Evolutionary conservation across 2,797 vertebrate species (phyloP).

Genomic region (Sternarchorhynchus goeldii): DNA sequence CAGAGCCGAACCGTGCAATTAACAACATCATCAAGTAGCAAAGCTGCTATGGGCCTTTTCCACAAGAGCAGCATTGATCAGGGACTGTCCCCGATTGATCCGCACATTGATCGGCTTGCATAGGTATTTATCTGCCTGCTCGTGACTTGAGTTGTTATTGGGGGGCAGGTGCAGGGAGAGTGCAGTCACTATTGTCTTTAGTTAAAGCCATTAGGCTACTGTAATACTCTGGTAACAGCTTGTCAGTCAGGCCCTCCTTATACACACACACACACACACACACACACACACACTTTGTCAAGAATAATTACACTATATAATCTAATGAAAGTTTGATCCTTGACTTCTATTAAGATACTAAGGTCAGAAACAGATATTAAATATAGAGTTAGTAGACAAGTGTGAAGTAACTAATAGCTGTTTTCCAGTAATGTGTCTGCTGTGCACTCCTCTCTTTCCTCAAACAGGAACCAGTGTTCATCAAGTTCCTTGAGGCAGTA

Average conservation of each 20-base stretch:
- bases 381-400: neutral
- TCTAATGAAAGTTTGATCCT: neutral
- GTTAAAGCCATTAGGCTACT: constrained; percentile 80
- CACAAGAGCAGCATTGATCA: constrained; percentile 79
- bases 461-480: constrained; percentile 81
- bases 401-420: neutral
- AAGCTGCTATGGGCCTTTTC: constrained; percentile 76
- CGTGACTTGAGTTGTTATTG: constrained; percentile 71
- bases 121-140: constrained; percentile 77
- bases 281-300: constrained; percentile 54
- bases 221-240: constrained; percentile 77
- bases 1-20: constrained; percentile 76
- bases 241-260: constrained; percentile 75
- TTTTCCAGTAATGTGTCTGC: neutral
- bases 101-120: constrained; percentile 76
- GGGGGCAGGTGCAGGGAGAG: constrained; percentile 75
- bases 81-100: constrained; percentile 76
- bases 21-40: constrained; percentile 79
- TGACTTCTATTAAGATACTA: neutral
- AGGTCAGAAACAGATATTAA: neutral
- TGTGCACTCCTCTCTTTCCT: neutral
- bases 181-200: constrained; percentile 70
- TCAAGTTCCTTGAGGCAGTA: constrained; percentile 87
- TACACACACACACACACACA: constrained; percentile 61
- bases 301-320: constrained; percentile 17